These are phyloP conservation scores for Forbesichthys papilliferus DNA, from an alignment of 2,113 vertebrate species.

Conservation along the genomic window DNA sequence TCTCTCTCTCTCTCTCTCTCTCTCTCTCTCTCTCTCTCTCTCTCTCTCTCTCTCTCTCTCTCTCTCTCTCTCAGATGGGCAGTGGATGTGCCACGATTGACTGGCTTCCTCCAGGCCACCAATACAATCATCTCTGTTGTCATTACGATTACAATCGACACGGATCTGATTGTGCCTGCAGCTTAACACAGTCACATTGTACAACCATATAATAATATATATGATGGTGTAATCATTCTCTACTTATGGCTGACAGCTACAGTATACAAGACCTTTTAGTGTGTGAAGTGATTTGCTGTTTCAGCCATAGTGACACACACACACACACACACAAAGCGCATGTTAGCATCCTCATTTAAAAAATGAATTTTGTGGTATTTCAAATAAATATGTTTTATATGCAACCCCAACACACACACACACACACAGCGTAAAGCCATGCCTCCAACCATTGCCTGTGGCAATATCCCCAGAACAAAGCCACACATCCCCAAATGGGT, in stretches of 20 bases:
- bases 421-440: slow-evolving; percentile 13
- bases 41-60: slow-evolving; percentile 6
- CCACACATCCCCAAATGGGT: slow-evolving; percentile 21
- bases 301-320: neutral
- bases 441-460: slow-evolving; percentile 24
- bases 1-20: too few relatives aligned
- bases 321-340: neutral
- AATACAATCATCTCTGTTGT: slow-evolving; percentile 44
- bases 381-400: slow-evolving; percentile 28
- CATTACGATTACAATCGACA: slow-evolving; percentile 36
- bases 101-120: slow-evolving; percentile 33
- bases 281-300: neutral
- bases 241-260: neutral
- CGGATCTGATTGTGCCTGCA: slow-evolving; percentile 6
- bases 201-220: neutral
- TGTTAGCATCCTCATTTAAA: slow-evolving; percentile 38
- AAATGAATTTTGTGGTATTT: slow-evolving; percentile 37
- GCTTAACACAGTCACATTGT: neutral
- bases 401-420: neutral
- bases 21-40: too few relatives aligned
- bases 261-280: too few relatives aligned
- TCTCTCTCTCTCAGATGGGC: slow-evolving; percentile 4
- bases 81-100: slow-evolving; percentile 35
- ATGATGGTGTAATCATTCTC: neutral
- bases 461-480: slow-evolving; percentile 24